Evolutionary conservation across 37 sponge, comb jelly and placozoan species (phyloP).

Genomic region (Cladorhizidae sp.): DNA sequence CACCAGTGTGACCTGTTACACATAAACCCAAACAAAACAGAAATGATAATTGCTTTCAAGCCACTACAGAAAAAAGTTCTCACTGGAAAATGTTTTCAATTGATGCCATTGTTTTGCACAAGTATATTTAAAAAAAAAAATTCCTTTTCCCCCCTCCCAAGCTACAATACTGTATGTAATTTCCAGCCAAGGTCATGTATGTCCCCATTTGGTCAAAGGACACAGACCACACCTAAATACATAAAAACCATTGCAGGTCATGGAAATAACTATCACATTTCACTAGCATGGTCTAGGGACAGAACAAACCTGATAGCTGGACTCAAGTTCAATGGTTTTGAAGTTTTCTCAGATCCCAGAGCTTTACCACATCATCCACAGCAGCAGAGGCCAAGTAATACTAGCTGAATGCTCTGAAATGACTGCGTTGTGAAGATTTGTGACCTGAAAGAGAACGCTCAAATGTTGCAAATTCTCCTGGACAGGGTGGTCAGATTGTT

Average conservation of each 20-base stretch:
- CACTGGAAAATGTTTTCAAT: conserved; percentile 72
- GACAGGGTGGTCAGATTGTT: too few relatives aligned
- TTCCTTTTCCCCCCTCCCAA: too few relatives aligned
- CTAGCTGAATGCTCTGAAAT: too few relatives aligned
- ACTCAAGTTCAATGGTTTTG: conserved; percentile 87
- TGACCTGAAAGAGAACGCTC: too few relatives aligned
- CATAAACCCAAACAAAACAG: not conserved
- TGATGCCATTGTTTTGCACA: conserved; percentile 90
- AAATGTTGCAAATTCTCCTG: too few relatives aligned
- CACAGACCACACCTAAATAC: conserved; percentile 67
- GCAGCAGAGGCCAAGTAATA: conserved; percentile 96
- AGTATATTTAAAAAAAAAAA: conserved; percentile 57
- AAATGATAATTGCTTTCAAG: not conserved
- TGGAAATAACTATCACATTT: not conserved
- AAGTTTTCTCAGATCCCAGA: conserved; percentile 99
- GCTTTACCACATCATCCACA: conserved; percentile 89
- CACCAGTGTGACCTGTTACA: conserved; percentile 76
- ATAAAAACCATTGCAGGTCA: not conserved
- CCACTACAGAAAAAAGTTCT: not conserved
- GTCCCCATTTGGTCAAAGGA: conserved; percentile 97
- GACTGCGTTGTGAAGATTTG: too few relatives aligned
- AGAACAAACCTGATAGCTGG: conserved; percentile 75
- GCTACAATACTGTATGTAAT: conserved; percentile 92
- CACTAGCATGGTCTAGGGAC: not conserved
- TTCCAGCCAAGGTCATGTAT: conserved; percentile 91